Percentiles rank a stretch among this genome's conserved stretches.
These are phyloP conservation scores for Macrosiphum euphorbiae DNA, from an alignment of 2,888 invertebrate genomes.

Conservation along the genomic window DNA sequence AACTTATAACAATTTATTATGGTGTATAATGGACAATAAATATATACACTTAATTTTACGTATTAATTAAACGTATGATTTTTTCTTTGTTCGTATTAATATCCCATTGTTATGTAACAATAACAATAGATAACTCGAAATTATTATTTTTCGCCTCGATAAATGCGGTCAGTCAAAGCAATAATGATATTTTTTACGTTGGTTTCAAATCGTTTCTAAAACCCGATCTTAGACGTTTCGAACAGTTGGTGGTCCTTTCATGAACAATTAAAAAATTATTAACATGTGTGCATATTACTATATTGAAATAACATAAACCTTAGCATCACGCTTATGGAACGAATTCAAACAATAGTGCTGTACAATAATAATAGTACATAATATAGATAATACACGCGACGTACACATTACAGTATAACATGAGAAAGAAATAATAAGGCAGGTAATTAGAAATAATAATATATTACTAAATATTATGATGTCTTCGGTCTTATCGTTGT, in stretches of 20 bases:
- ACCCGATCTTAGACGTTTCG: slow-evolving; percentile 9
- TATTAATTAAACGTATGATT: slow-evolving; percentile 53
- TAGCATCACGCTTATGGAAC: slow-evolving; percentile 9
- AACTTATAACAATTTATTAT: not conserved
- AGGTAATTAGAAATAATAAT: not conserved
- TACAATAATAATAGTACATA: not conserved
- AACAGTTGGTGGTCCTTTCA: slow-evolving; percentile 12
- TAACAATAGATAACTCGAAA: slow-evolving; percentile 33
- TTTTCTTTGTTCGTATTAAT: slow-evolving; percentile 43
- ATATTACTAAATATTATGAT: not conserved
- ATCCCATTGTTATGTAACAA: slow-evolving; percentile 43
- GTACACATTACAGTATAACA: not conserved
- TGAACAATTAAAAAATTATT: slow-evolving; percentile 33
- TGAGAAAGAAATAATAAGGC: not conserved
- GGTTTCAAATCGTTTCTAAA: slow-evolving; percentile 46
- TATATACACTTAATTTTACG: not conserved
- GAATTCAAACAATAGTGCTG: not conserved
- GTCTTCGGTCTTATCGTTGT: not conserved
- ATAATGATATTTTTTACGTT: slow-evolving; percentile 51
- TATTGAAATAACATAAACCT: not conserved
- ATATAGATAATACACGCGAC: not conserved
- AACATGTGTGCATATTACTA: slow-evolving; percentile 1
- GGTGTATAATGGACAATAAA: not conserved
- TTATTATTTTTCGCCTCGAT: slow-evolving; percentile 48
- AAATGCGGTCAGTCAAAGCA: slow-evolving; percentile 55